These are phyloP conservation scores for Petrocephalus microphthalmus DNA, from an alignment of 2,113 vertebrate genomes.

Conservation along the genomic window DNA sequence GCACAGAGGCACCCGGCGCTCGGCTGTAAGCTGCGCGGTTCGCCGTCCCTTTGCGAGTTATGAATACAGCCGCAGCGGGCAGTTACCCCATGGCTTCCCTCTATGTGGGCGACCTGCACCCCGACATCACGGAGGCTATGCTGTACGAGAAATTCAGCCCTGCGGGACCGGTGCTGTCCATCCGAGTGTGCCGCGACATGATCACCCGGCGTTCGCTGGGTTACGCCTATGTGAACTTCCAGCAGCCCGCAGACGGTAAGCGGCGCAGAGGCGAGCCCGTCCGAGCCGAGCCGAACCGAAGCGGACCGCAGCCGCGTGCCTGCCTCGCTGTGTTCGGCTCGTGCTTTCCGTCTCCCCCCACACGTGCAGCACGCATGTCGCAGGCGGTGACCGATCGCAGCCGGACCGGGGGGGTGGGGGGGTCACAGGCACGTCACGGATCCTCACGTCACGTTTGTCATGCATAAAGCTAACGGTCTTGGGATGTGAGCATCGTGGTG, in stretches of 20 bases:
- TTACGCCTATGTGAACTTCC: constrained; percentile 98
- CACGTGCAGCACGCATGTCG: not conserved
- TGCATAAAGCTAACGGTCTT: not conserved
- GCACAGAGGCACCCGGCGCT: not conserved
- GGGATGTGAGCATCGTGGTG: not conserved
- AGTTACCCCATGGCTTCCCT: constrained; percentile 98
- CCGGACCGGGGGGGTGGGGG: not conserved
- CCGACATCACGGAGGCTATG: constrained; percentile 98
- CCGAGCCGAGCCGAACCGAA: not conserved
- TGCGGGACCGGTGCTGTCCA: constrained; percentile 94
- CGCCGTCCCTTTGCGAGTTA: constrained; percentile 37
- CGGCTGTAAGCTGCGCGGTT: not conserved
- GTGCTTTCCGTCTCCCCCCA: not conserved
- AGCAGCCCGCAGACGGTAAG: constrained; percentile 95
- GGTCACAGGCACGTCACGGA: not conserved
- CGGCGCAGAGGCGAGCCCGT: not conserved
- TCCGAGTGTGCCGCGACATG: constrained; percentile 96
- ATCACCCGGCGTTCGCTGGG: constrained; percentile 94
- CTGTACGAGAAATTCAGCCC: constrained; percentile 99
- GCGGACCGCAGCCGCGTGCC: not conserved
- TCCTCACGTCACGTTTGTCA: not conserved
- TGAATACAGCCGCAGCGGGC: constrained; percentile 63
- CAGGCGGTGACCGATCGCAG: not conserved
- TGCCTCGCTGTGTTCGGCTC: not conserved
- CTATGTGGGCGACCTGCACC: constrained; percentile 96